Base-by-base conservation (phyloP, 2,888 invertebrate genomes). In the Rotaria sp. region DNA sequence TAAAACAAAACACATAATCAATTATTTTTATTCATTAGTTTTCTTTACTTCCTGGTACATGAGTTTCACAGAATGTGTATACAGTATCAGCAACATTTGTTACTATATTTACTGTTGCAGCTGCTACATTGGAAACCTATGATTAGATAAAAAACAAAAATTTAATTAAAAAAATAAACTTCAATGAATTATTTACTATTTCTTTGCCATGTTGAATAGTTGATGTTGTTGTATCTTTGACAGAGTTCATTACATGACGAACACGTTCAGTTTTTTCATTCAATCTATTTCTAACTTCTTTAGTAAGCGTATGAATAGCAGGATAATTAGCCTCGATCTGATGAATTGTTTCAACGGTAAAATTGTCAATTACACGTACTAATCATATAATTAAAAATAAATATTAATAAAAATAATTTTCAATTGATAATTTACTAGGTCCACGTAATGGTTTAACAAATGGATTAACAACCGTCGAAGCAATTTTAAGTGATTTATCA, bases 1-100 rank as follows among this genome's bases (percentile, higher is more conserved):
- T 4, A 30, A 67, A n/a, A 30, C 1, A 10, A 57, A 57, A 2
- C 2, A 7, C n/a, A n/a, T n/a, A 67, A 67, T 67, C 1, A 35
- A 30, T 67, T 67, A 15, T 67, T 57, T 8, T 35, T 30, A 3
- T 11, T 10, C n/a, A 50, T 4, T 13, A 50, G 18, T 35, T 26
- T 24, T 45, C 15, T n/a, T 45, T 80, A 80, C 80, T 80, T 80
- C 80, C 80, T n/a, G 80, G 80, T 45, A 80, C n/a, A 45, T 80
- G 45, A 21, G 35, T 80, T 80, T 80, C 80, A 80, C 80, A 80
- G n/a, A 80, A 80, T n/a, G 41, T 80, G 21, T 45, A 80, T 4
- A 80, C 80, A 26, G 21, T 7, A 13, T 80, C 80, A 45, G 80
- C 80, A 11, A 80, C 45, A 45, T 80, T 45, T 3, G 80, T 45